phyloP scores from a whole-genome alignment of 2,797 vertebrate genomes.

The Molossus alvarezi region DNA sequence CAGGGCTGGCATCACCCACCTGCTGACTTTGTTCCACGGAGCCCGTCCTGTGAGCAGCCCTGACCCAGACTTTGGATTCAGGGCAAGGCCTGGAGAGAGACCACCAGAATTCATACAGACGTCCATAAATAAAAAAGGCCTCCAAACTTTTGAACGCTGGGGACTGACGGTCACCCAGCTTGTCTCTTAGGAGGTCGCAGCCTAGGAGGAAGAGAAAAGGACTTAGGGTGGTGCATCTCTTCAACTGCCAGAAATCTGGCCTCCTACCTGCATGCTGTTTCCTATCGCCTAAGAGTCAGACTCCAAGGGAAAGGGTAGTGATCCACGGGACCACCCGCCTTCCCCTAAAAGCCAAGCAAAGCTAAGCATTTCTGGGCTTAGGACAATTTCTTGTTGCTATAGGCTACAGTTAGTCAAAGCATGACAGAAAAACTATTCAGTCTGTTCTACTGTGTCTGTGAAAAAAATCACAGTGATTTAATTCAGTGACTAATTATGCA shows the following conservation, averaged over 20 bases:
- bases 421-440: not conserved
- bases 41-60: not conserved
- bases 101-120: slow-evolving; percentile 96
- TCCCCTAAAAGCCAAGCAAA: not conserved
- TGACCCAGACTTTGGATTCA: slow-evolving; percentile 45
- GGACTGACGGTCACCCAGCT: slow-evolving; percentile 86
- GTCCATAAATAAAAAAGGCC: slow-evolving; percentile 93
- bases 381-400: not conserved
- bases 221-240: not conserved
- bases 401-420: not conserved
- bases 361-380: not conserved
- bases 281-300: not conserved
- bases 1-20: not conserved
- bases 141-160: slow-evolving; percentile 92
- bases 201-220: slow-evolving; percentile 83
- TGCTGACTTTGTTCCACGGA: slow-evolving; percentile 23
- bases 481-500: not conserved
- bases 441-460: not conserved
- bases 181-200: slow-evolving; percentile 87
- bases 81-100: slow-evolving; percentile 70
- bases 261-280: not conserved
- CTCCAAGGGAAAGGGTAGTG: not conserved
- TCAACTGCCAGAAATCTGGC: not conserved
- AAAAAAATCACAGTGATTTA: not conserved
- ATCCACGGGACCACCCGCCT: not conserved